These are phyloP conservation scores for Trichomalopsis sarcophagae DNA, from an alignment of 1,140 invertebrate species.

Conservation along the genomic window DNA sequence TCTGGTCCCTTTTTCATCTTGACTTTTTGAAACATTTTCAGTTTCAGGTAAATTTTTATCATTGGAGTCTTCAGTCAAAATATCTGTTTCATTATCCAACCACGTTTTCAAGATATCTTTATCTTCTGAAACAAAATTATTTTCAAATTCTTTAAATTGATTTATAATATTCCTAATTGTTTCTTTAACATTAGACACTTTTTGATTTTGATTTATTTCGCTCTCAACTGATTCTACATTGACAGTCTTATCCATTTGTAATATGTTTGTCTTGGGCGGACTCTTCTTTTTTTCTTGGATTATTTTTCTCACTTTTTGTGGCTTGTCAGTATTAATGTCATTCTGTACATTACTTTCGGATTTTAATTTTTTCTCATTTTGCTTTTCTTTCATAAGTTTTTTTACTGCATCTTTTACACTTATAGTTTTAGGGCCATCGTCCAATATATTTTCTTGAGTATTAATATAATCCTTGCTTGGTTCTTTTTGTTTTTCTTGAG, in stretches of 20 bases:
- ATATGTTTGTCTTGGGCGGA: neutral
- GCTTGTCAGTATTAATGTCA: neutral
- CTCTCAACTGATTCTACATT: slow-evolving; percentile 27
- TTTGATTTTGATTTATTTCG: slow-evolving; percentile 43
- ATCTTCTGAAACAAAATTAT: slow-evolving; percentile 65
- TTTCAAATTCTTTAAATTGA: slow-evolving; percentile 72
- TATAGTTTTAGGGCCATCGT: slow-evolving; percentile 51
- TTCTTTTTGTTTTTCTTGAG: slow-evolving; percentile 56
- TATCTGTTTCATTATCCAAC: slow-evolving; percentile 49
- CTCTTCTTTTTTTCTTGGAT: neutral
- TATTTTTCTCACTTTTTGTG: neutral
- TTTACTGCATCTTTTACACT: slow-evolving; percentile 68
- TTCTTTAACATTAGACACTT: slow-evolving; percentile 65
- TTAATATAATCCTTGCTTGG: slow-evolving; percentile 30
- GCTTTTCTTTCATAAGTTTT: slow-evolving; percentile 69
- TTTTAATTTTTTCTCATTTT: slow-evolving; percentile 62
- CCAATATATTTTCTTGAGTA: slow-evolving; percentile 43
- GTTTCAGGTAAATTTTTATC: slow-evolving; percentile 28
- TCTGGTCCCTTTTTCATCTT: slow-evolving; percentile 49
- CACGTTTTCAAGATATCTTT: slow-evolving; percentile 47
- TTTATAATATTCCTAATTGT: slow-evolving; percentile 71
- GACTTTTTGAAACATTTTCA: neutral
- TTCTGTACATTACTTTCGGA: slow-evolving; percentile 40
- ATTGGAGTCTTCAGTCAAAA: neutral
- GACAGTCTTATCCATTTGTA: neutral